phyloP scores from a whole-genome alignment of 1,140 invertebrate species.

The Trachymyrmex septentrionalis region DNA sequence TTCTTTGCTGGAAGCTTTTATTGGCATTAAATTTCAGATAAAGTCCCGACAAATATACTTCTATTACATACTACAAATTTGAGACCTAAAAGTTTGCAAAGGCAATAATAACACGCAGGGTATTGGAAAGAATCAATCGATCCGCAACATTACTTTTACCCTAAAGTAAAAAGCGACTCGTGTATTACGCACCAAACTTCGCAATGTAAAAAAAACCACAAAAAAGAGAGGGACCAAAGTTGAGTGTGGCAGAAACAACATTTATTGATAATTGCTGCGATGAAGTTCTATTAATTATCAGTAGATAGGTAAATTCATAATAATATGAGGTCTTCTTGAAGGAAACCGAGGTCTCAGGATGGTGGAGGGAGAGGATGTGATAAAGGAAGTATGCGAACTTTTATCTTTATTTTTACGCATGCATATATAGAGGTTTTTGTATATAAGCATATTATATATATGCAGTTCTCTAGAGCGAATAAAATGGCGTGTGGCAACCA shows the following conservation, averaged over 20 bases:
- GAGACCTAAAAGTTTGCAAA: slow-evolving; percentile 15
- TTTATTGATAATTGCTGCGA: slow-evolving; percentile 34
- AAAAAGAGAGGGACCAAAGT: background rate
- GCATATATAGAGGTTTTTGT: background rate
- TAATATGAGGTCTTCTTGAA: background rate
- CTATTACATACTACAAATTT: slow-evolving; percentile 12
- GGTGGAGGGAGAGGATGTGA: slow-evolving; percentile 47
- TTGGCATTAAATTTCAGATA: slow-evolving; percentile 16
- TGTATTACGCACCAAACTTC: background rate
- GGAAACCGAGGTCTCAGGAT: slow-evolving; percentile 46
- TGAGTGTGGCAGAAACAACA: slow-evolving; percentile 18
- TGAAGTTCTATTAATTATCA: slow-evolving; percentile 8
- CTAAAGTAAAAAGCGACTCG: slow-evolving; percentile 13
- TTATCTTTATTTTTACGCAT: slow-evolving; percentile 56
- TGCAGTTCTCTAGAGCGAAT: slow-evolving; percentile 51
- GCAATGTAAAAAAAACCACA: background rate
- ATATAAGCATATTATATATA: slow-evolving; percentile 1
- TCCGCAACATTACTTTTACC: background rate
- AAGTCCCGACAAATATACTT: background rate
- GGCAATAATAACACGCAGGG: background rate
- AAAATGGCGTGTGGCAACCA: slow-evolving; percentile 71
- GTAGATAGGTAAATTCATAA: slow-evolving; percentile 45
- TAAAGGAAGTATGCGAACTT: slow-evolving; percentile 22
- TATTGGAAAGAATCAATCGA: background rate
- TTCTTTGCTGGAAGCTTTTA: slow-evolving; percentile 46